These are phyloP conservation scores for Periparus ater DNA, from an alignment of 2,797 vertebrate species.

Conservation along the genomic window DNA sequence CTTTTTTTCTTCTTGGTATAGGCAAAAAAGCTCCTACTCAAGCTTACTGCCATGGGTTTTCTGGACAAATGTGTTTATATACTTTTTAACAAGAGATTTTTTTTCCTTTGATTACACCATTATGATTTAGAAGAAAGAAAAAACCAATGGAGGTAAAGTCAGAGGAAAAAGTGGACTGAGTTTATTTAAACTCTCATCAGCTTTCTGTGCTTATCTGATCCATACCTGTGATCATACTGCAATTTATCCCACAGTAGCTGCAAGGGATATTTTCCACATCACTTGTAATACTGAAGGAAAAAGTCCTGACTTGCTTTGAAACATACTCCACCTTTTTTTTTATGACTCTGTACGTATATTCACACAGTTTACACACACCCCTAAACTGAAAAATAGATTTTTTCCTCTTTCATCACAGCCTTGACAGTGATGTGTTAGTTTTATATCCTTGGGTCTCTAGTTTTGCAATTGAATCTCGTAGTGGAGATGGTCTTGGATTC, in stretches of 20 bases:
- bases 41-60: neutral
- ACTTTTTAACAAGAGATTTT: neutral
- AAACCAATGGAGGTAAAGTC: neutral
- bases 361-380: neutral
- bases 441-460: neutral
- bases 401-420: neutral
- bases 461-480: neutral
- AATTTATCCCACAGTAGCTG: constrained; percentile 13
- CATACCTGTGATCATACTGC: neutral
- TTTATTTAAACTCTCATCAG: neutral
- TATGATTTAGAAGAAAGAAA: neutral
- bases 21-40: neutral
- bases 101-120: neutral
- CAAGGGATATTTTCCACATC: constrained; percentile 19
- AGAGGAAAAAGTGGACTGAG: neutral
- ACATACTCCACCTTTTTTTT: neutral
- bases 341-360: neutral
- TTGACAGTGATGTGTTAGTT: neutral
- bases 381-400: neutral
- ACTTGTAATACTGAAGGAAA: neutral
- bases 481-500: neutral
- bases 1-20: neutral
- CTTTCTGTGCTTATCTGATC: constrained; percentile 3
- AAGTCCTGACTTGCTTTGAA: constrained; percentile 13
- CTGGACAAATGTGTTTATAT: neutral